phyloP scores from a whole-genome alignment of 1,140 invertebrate genomes.

The Chionoecetes opilio region DNA sequence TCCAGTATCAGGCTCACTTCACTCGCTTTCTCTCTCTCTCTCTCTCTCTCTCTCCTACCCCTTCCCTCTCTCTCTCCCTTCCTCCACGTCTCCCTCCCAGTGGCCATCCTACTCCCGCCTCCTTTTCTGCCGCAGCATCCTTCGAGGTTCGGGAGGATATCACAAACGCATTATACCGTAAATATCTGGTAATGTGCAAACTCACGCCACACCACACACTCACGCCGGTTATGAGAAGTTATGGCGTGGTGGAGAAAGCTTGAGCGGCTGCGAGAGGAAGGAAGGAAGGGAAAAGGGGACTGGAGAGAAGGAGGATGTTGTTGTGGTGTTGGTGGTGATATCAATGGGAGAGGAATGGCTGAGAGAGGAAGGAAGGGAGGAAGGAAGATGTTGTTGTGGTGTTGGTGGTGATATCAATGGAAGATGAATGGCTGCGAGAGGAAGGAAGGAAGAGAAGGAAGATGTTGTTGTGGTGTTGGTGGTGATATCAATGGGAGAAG shows the following conservation, averaged over 20 bases:
- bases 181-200: constrained; percentile 50
- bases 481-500: no score
- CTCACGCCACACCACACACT: constrained; percentile 42
- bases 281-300: neutral
- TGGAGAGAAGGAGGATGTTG: neutral
- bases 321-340: neutral
- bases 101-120: no score
- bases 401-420: no score
- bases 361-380: no score
- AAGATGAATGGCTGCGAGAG: no score
- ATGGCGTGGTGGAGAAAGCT: neutral
- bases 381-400: no score
- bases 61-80: neutral
- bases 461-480: no score
- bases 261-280: neutral
- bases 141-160: constrained; percentile 34
- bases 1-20: neutral
- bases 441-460: no score
- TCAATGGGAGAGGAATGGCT: no score
- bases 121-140: no score
- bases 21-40: neutral
- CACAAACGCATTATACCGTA: constrained; percentile 50
- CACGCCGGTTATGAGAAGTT: constrained; percentile 32
- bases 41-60: neutral
- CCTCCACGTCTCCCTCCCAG: neutral